phyloP scores from a whole-genome alignment of 1,140 invertebrate species.

The Heterodera schachtii region DNA sequence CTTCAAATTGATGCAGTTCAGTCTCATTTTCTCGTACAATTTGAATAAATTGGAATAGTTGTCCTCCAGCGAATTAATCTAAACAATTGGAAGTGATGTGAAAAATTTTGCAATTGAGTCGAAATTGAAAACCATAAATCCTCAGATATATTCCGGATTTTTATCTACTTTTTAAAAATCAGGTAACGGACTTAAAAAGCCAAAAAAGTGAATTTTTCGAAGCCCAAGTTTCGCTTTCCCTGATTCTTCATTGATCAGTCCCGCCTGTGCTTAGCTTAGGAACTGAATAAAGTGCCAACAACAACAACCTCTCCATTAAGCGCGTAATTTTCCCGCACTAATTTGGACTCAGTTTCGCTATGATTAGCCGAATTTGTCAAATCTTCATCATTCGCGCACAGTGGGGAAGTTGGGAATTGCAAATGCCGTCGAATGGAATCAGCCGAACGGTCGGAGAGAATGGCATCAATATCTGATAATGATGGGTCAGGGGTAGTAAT shows the following conservation, averaged over 20 bases:
- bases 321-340: slow-evolving; percentile 31
- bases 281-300: too few relatives aligned
- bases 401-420: not conserved
- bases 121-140: too few relatives aligned
- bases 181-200: too few relatives aligned
- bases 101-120: too few relatives aligned
- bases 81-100: too few relatives aligned
- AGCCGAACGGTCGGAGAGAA: not conserved
- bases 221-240: too few relatives aligned
- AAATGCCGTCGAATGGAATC: not conserved
- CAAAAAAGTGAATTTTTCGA: too few relatives aligned
- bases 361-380: not conserved
- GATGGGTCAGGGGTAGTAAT: too few relatives aligned
- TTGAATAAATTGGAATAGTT: slow-evolving; percentile 41
- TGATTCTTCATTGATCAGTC: too few relatives aligned
- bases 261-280: too few relatives aligned
- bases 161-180: too few relatives aligned
- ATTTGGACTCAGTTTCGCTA: slow-evolving; percentile 19
- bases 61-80: slow-evolving; percentile 32
- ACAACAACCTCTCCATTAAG: slow-evolving; percentile 17
- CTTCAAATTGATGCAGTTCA: slow-evolving; percentile 35
- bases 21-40: slow-evolving; percentile 35
- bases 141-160: too few relatives aligned
- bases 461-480: slow-evolving; percentile 24
- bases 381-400: not conserved